Percentiles rank a stretch among this genome's conserved stretches.
phyloP scores from a whole-genome alignment of 2,113 vertebrate species.

The Grammomys surdaster region DNA sequence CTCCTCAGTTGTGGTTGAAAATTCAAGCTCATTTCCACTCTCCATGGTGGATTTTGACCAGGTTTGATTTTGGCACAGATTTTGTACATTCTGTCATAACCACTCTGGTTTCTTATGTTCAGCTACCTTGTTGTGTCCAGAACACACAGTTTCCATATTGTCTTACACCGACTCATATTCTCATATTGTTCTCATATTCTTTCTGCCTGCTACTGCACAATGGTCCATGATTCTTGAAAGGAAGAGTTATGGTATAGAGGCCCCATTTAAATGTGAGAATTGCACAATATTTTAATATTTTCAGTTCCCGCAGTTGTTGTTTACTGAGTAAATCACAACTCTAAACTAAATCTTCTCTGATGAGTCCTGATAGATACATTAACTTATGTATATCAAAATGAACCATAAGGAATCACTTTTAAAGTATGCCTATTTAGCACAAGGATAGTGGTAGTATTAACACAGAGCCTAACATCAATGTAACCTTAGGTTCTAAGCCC shows the following conservation, averaged over 20 bases:
- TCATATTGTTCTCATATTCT: not conserved
- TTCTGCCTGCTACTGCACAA: not conserved
- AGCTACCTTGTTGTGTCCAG: not conserved
- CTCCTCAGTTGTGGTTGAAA: not conserved
- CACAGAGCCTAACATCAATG: not conserved
- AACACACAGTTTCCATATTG: not conserved
- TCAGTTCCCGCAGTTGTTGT: too few relatives aligned
- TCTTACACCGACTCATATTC: too few relatives aligned
- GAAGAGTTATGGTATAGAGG: not conserved
- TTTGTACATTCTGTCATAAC: not conserved
- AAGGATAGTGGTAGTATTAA: not conserved
- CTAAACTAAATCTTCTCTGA: not conserved
- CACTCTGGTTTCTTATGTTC: not conserved
- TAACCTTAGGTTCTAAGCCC: too few relatives aligned
- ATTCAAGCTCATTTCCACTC: not conserved
- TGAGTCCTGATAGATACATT: not conserved
- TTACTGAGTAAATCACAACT: not conserved
- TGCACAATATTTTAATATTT: not conserved
- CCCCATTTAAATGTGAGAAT: not conserved
- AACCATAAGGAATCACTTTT: not conserved
- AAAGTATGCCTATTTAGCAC: not conserved
- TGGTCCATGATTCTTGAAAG: not conserved
- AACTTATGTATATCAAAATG: not conserved
- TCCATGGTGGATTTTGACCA: not conserved
- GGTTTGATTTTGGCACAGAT: not conserved